Evolutionary conservation across 2,113 vertebrate genomes (phyloP).

Genomic region (Corythoichthys haematopterus): DNA sequence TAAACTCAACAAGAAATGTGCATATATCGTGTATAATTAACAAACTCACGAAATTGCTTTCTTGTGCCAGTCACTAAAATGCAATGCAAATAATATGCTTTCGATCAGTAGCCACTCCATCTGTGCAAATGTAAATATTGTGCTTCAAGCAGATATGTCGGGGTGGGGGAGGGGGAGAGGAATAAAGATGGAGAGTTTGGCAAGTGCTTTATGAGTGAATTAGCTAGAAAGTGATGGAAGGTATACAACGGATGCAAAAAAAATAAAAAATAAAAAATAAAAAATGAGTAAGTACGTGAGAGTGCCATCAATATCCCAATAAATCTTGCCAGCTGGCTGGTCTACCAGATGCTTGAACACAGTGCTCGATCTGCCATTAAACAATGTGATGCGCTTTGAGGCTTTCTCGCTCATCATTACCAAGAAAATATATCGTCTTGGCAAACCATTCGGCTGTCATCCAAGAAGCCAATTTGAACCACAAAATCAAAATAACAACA

Average conservation of each 20-base stretch:
- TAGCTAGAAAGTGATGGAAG: slow-evolving; percentile 13
- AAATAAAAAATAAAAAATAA: too few relatives aligned
- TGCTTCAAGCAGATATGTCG: not conserved
- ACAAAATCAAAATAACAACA: slow-evolving; percentile 14
- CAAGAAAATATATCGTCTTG: slow-evolving; percentile 36
- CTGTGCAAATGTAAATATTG: not conserved
- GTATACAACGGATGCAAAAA: slow-evolving; percentile 3
- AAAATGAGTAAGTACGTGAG: slow-evolving; percentile 2
- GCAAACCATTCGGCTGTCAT: slow-evolving; percentile 18
- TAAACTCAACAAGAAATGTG: too few relatives aligned
- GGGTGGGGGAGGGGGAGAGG: not conserved
- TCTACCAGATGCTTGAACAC: slow-evolving; percentile 28
- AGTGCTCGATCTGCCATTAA: slow-evolving; percentile 44
- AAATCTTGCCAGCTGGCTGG: slow-evolving; percentile 51
- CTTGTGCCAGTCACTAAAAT: not conserved
- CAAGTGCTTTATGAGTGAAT: slow-evolving; percentile 5
- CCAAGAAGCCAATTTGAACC: not conserved
- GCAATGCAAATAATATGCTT: not conserved
- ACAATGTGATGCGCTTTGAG: slow-evolving; percentile 43
- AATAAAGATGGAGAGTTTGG: not conserved
- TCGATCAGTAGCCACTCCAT: not conserved
- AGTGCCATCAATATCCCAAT: not conserved
- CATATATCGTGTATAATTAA: not conserved
- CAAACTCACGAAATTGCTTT: not conserved
- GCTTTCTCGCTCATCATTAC: slow-evolving; percentile 42